Evolutionary conservation across 2,113 vertebrate species (phyloP).

Genomic region (Lathamus discolor): DNA sequence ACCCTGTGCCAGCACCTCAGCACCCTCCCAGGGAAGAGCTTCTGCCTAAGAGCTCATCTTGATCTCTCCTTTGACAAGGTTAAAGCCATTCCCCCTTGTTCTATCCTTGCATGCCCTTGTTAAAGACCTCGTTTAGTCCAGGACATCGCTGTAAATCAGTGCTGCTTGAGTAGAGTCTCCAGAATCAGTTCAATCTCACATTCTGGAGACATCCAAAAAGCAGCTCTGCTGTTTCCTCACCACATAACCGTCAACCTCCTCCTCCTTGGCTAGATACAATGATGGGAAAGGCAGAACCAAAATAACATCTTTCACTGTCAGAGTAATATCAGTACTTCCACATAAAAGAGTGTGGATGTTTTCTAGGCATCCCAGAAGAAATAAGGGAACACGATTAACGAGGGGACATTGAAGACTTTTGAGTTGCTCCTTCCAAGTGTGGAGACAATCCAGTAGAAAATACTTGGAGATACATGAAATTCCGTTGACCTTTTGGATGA

Average conservation of each 20-base stretch:
- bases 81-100: not conserved
- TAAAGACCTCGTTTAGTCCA: not conserved
- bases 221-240: not conserved
- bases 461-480: not conserved
- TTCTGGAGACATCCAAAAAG: not conserved
- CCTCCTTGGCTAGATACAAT: not conserved
- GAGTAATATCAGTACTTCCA: not conserved
- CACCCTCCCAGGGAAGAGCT: not conserved
- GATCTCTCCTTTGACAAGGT: not conserved
- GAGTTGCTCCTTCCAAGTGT: not conserved
- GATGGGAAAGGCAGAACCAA: not conserved
- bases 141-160: not conserved
- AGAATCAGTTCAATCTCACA: not conserved
- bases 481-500: fast-evolving
- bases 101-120: not conserved
- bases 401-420: not conserved
- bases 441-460: not conserved
- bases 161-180: not conserved
- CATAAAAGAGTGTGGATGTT: not conserved
- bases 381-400: not conserved
- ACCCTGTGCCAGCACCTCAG: not conserved
- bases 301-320: not conserved
- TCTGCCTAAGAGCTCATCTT: not conserved
- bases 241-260: not conserved
- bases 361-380: not conserved